Evolutionary conservation across 1,140 invertebrate species (phyloP).

Genomic region (Drosophila repletoides): DNA sequence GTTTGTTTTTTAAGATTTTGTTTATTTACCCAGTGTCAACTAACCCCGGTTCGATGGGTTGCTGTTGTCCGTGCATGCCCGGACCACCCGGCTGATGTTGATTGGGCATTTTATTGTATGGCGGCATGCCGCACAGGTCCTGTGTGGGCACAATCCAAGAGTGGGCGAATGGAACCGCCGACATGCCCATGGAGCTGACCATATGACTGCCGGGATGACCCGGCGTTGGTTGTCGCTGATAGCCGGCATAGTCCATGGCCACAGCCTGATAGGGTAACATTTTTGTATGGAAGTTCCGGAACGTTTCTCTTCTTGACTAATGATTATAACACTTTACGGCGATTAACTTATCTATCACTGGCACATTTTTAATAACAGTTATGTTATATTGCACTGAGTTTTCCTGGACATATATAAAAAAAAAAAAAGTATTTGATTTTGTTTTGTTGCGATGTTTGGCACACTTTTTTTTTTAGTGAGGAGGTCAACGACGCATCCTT

Average conservation of each 20-base stretch:
- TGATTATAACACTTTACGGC: background rate
- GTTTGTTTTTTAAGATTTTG: background rate
- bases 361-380: slow-evolving; percentile 39
- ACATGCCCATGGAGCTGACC: slow-evolving; percentile 84
- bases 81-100: slow-evolving; percentile 76
- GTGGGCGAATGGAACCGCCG: slow-evolving; percentile 89
- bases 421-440: slow-evolving; percentile 13
- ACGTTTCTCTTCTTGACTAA: background rate
- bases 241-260: slow-evolving; percentile 93
- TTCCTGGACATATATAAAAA: too few species aligned
- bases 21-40: slow-evolving; percentile 83
- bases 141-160: slow-evolving; percentile 95
- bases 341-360: slow-evolving; percentile 42
- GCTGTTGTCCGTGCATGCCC: slow-evolving; percentile 85
- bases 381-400: slow-evolving; percentile 54
- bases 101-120: slow-evolving; percentile 88
- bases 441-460: slow-evolving; percentile 22
- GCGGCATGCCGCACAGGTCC: slow-evolving; percentile 92
- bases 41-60: slow-evolving; percentile 95
- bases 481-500: slow-evolving; percentile 69
- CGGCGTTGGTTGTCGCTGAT: slow-evolving; percentile 89
- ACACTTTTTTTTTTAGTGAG: slow-evolving; percentile 27
- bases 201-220: slow-evolving; percentile 83
- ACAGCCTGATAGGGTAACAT: slow-evolving; percentile 94
- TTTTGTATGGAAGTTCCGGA: background rate